Evolutionary conservation across 2,888 invertebrate species (phyloP).

Genomic region (Drepanosiphum platanoidis): DNA sequence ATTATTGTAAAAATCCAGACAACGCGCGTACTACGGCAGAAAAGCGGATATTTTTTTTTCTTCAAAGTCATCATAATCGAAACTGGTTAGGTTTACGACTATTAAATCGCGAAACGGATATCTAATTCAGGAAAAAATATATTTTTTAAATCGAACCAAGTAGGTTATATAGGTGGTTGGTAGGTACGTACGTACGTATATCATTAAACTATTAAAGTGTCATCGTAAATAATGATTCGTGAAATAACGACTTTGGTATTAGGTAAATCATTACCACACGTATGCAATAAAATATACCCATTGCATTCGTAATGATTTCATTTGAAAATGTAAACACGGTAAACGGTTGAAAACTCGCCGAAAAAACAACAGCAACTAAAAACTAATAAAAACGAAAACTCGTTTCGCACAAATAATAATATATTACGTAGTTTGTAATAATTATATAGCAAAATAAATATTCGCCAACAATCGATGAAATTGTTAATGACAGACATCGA

Average conservation of each 20-base stretch:
- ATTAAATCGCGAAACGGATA: neutral
- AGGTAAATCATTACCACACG: neutral
- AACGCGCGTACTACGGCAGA: too few relatives aligned
- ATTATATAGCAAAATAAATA: too few relatives aligned
- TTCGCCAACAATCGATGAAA: too few relatives aligned
- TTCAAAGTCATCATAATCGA: neutral
- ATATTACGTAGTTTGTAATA: too few relatives aligned
- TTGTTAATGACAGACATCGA: too few relatives aligned
- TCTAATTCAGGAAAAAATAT: neutral
- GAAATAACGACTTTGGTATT: neutral
- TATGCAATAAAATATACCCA: neutral
- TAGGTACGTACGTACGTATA: too few relatives aligned
- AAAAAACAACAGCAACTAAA: too few relatives aligned
- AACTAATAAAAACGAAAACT: neutral
- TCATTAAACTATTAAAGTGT: neutral
- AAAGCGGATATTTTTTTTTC: too few relatives aligned
- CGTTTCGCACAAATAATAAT: neutral
- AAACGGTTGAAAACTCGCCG: too few relatives aligned
- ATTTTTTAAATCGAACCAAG: neutral
- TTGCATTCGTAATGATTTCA: neutral
- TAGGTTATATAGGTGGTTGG: too few relatives aligned
- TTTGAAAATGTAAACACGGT: neutral
- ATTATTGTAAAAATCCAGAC: too few relatives aligned
- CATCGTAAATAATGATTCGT: neutral
- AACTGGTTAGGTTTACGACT: neutral